Evolutionary conservation across 2,888 invertebrate species (phyloP), one percentile per base, ranked within the genome.

Genomic region (Xestia c-nigrum): DNA sequence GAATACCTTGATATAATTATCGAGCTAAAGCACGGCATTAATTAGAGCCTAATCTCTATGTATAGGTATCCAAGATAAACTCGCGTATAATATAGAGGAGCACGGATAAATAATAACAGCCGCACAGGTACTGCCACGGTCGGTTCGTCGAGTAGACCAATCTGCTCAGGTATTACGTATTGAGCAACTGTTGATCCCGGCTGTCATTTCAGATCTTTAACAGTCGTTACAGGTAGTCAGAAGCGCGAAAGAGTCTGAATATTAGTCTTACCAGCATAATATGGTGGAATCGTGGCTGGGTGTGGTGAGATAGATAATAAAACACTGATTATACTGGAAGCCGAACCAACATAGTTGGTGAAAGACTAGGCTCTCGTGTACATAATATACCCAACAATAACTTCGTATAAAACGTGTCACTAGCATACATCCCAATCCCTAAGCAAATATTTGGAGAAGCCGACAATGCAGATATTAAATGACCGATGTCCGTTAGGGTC

Each of bases 361-460:
- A n/a, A 40, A n/a, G n/a, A 5, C 24, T 57, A 57, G 24, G 59
- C 31, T 31, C 40, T 64, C 40, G 4, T 43, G 10, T 43, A 9
- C 43, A 43, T 10, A 43, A 24, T 64, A 64, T 64, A 64, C 16
- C 64, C 24, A 64, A 64, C 84, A 90, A 91, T 89, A 89, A 88
- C 87, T 84, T 79, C 74, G 77, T 83, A 43, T 43, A 43, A 43
- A 9, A 88, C 82, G 87, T 89, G 90, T 89, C 88, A 86, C 82
- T 70, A 84, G 84, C 91, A 90, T 88, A 90, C 89, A 90, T 91
- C 89, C 87, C 85, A 90, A 90, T 91, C 89, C 87, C 85, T 81
- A 89, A 77, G 88, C 91, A 92, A 94, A 95, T 94, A 93, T 95
- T 95, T 94, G 93, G 89, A 89, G 90, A 89, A 85, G 89, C 89